A percentile compares a stretch with the other conserved stretches of the same genome.
These are phyloP conservation scores for Leptinotarsa rubiginosa DNA, from an alignment of 2,888 invertebrate species.

Conservation along the genomic window DNA sequence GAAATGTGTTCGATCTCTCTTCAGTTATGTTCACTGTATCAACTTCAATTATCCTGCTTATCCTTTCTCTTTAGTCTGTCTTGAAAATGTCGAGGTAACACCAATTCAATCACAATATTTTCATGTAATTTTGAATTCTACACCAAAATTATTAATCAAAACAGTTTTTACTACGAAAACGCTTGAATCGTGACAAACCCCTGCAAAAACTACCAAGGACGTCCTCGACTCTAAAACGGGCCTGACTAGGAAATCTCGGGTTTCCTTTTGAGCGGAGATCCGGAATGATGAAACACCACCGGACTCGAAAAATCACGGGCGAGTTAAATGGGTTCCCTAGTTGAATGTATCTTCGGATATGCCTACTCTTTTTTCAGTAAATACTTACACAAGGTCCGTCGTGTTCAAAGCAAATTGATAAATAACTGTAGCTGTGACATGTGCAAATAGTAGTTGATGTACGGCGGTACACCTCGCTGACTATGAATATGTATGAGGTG, in stretches of 20 bases:
- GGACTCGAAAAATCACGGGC: conserved; percentile 8
- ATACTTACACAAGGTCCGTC: conserved; percentile 24
- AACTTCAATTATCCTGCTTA: too few relatives aligned
- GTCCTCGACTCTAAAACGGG: not conserved
- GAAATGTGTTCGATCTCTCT: too few relatives aligned
- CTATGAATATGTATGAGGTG: conserved; percentile 30
- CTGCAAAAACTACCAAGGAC: not conserved
- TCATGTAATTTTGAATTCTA: too few relatives aligned
- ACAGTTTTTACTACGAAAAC: too few relatives aligned
- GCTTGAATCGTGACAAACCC: too few relatives aligned
- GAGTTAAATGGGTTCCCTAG: conserved; percentile 2
- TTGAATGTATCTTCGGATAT: conserved; percentile 1
- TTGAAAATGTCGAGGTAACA: too few relatives aligned
- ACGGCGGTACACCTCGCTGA: conserved; percentile 18
- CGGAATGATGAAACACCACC: not conserved
- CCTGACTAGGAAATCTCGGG: not conserved
- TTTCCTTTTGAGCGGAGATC: not conserved
- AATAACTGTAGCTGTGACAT: conserved; percentile 27
- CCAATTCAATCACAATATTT: too few relatives aligned
- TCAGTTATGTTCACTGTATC: too few relatives aligned
- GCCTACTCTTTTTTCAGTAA: conserved; percentile 19
- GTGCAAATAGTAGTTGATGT: conserved; percentile 28
- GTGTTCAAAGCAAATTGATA: conserved; percentile 21
- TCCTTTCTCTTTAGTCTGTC: too few relatives aligned
- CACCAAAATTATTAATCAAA: too few relatives aligned